phyloP scores from a whole-genome alignment of 2,888 invertebrate species.

The Habrosyne pyritoides region DNA sequence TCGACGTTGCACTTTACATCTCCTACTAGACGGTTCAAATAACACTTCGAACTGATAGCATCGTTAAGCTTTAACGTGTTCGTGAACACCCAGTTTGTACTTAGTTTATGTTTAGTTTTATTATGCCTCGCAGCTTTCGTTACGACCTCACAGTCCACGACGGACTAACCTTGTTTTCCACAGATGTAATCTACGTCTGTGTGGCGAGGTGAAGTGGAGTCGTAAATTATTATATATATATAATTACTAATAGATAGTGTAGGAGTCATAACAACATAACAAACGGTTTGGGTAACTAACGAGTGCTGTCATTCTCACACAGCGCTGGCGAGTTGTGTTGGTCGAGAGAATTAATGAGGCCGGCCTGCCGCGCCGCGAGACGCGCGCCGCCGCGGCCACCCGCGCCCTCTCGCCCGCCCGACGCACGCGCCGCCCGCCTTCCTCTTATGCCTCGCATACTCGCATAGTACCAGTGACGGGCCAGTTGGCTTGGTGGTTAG shows the following conservation, averaged over 20 bases:
- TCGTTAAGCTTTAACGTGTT: conserved; percentile 56
- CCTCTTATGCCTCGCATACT: conserved; percentile 6
- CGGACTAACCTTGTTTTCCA: conserved; percentile 20
- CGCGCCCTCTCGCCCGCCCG: conserved; percentile 9
- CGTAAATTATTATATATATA: conserved; percentile 48
- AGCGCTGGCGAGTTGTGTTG: conserved; percentile 50
- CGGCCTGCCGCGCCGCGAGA: conserved; percentile 23
- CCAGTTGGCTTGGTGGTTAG: too few species aligned
- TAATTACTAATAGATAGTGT: conserved; percentile 62
- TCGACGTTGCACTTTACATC: conserved; percentile 45
- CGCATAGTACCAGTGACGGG: too few species aligned
- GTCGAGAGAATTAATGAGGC: conserved; percentile 58
- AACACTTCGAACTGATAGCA: conserved; percentile 58
- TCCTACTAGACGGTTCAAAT: conserved; percentile 49
- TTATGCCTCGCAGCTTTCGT: conserved; percentile 42
- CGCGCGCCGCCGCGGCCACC: conserved; percentile 22
- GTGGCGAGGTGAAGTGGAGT: conserved; percentile 29
- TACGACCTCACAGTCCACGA: conserved; percentile 30
- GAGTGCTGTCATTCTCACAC: conserved; percentile 68
- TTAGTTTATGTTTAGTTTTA: conserved; percentile 63
- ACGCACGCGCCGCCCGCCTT: conserved; percentile 34
- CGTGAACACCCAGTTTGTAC: conserved; percentile 57
- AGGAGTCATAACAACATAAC: conserved; percentile 55
- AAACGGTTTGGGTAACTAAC: conserved; percentile 61
- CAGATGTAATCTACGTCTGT: conserved; percentile 30